Evolutionary conservation across 1,140 invertebrate species (phyloP).

Genomic region (Rhagoletis pomonella): DNA sequence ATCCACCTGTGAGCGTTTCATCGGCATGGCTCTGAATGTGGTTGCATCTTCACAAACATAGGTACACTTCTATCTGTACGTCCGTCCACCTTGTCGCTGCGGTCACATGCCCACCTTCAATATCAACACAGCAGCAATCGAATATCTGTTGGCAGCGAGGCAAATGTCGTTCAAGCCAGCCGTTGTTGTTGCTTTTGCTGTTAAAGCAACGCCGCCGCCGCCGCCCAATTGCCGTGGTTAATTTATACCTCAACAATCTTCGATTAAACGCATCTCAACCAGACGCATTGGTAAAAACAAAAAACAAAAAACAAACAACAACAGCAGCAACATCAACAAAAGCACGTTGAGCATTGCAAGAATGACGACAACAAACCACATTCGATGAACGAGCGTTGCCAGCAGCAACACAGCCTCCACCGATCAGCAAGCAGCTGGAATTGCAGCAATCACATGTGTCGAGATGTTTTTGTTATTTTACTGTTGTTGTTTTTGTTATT

Average conservation of each 20-base stretch:
- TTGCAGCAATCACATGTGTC: conserved; percentile 1
- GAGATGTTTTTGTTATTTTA: not conserved
- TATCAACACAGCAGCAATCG: not conserved
- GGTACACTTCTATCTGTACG: not conserved
- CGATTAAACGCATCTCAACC: conserved; percentile 32
- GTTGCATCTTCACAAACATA: not conserved
- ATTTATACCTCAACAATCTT: conserved; percentile 31
- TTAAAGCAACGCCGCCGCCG: not conserved
- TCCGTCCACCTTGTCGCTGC: not conserved
- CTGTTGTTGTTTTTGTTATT: not conserved
- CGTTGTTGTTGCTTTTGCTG: not conserved
- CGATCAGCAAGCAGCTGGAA: no score
- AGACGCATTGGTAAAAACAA: not conserved
- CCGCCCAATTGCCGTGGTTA: conserved; percentile 8
- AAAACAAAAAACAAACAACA: not conserved
- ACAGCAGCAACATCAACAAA: not conserved
- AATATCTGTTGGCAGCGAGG: not conserved
- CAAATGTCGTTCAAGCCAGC: not conserved
- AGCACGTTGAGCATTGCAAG: not conserved
- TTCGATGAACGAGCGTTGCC: not conserved
- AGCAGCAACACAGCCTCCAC: not conserved
- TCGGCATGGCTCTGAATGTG: not conserved
- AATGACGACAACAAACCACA: not conserved
- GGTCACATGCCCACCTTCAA: not conserved
- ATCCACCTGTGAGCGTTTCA: conserved; percentile 6